A percentile compares a stretch with the other conserved stretches of the same genome.
These are phyloP conservation scores for Bicyclus anynana DNA, from an alignment of 1,140 invertebrate species.

Conservation along the genomic window DNA sequence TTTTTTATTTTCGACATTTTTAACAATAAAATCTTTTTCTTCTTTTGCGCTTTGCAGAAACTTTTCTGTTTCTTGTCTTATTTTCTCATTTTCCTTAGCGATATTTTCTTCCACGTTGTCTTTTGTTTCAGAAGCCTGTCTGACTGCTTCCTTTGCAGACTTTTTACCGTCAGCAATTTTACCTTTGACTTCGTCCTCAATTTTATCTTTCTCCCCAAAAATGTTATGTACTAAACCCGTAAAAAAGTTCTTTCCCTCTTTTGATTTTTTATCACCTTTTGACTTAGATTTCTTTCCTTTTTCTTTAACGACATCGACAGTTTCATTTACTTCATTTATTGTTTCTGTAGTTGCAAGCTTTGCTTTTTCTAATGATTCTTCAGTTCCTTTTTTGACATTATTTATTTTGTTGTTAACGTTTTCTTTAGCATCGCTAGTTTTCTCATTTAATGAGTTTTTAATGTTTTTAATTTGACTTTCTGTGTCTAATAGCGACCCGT, in stretches of 20 bases:
- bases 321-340: conserved; percentile 39
- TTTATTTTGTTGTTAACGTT: conserved; percentile 37
- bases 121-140: conserved; percentile 50
- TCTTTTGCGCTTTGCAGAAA: conserved; percentile 32
- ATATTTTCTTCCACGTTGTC: conserved; percentile 47
- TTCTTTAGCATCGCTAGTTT: conserved; percentile 31
- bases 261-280: conserved; percentile 60
- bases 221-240: conserved; percentile 62
- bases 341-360: conserved; percentile 32
- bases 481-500: conserved; percentile 28
- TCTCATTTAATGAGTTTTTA: conserved; percentile 23
- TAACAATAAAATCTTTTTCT: conserved; percentile 15
- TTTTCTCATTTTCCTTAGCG: conserved; percentile 48
- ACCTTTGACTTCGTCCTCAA: conserved; percentile 57
- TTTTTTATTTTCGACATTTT: conserved; percentile 22
- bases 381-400: conserved; percentile 34
- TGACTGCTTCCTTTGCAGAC: conserved; percentile 42
- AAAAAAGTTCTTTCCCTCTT: conserved; percentile 66
- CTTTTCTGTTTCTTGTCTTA: conserved; percentile 45
- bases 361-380: conserved; percentile 29
- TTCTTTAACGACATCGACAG: conserved; percentile 32
- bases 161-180: conserved; percentile 57
- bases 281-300: conserved; percentile 30
- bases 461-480: conserved; percentile 36
- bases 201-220: conserved; percentile 67